phyloP scores from a whole-genome alignment of 2,888 invertebrate genomes.

The Acanthococcus lagerstroemiae region DNA sequence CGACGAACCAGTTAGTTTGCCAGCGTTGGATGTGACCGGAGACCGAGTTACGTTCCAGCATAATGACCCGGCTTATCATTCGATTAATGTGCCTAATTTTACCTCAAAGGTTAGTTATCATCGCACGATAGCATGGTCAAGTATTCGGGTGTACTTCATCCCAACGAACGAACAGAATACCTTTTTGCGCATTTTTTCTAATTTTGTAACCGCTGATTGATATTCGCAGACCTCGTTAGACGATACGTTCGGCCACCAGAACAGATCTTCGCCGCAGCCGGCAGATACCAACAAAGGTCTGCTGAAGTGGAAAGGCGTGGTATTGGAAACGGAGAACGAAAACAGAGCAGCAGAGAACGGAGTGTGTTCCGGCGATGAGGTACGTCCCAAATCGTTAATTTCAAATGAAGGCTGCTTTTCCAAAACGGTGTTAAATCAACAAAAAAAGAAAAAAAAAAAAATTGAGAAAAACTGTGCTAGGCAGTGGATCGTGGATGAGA shows the following conservation, averaged over 20 bases:
- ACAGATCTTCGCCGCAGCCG: background rate
- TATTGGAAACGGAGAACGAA: slow-evolving; percentile 57
- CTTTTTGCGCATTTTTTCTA: too few relatives aligned
- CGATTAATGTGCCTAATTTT: slow-evolving; percentile 21
- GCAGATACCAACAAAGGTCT: slow-evolving; percentile 46
- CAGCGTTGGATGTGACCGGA: slow-evolving; percentile 8
- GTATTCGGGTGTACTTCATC: too few relatives aligned
- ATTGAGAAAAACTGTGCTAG: too few relatives aligned
- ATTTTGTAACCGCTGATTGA: background rate
- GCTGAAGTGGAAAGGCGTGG: slow-evolving; percentile 68
- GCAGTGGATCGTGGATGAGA: too few relatives aligned
- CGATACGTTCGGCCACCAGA: background rate
- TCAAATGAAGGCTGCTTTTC: too few relatives aligned
- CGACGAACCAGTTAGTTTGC: slow-evolving; percentile 25
- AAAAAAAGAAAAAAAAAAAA: too few relatives aligned
- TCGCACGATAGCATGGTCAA: too few relatives aligned
- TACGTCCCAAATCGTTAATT: background rate
- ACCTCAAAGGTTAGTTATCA: slow-evolving; percentile 6
- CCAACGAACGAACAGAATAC: too few relatives aligned
- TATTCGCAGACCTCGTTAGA: too few relatives aligned
- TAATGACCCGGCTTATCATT: slow-evolving; percentile 27
- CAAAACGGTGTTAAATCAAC: too few relatives aligned
- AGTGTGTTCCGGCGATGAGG: background rate
- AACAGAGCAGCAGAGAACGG: background rate
- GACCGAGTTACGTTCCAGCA: slow-evolving; percentile 16